Conservation (phyloP, 2,113 vertebrate species). For the Ginglymostoma cirratum region DNA sequence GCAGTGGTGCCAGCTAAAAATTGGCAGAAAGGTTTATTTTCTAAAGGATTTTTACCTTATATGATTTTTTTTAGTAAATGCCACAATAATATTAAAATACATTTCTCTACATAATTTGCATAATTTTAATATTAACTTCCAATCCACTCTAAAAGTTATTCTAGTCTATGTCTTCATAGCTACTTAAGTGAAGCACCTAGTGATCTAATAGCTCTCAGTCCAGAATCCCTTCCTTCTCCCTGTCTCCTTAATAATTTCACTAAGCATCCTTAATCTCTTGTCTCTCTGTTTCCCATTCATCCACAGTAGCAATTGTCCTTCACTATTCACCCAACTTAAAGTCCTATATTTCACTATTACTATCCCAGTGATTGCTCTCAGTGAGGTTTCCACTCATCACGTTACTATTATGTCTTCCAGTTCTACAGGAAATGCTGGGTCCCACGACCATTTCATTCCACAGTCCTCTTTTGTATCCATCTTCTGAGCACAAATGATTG, state of each 20-base stretch:
- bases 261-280: not conserved
- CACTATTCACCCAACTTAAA: not conserved
- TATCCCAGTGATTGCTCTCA: not conserved
- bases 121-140: not conserved
- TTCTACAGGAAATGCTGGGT: not conserved
- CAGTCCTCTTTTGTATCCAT: not conserved
- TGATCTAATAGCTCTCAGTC: not conserved
- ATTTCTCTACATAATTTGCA: not conserved
- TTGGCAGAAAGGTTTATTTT: constrained; percentile 29
- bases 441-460: not conserved
- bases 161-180: not conserved
- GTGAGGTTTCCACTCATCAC: not conserved
- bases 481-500: not conserved
- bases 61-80: not conserved
- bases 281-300: not conserved
- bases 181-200: not conserved
- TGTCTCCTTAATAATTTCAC: not conserved
- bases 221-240: not conserved
- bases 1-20: constrained; percentile 20
- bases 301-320: not conserved
- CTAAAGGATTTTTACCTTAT: not conserved
- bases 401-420: not conserved
- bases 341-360: not conserved
- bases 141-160: not conserved
- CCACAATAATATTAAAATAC: not conserved